Conservation (phyloP, 2,113 vertebrate genomes). For the Sorex fumeus region DNA sequence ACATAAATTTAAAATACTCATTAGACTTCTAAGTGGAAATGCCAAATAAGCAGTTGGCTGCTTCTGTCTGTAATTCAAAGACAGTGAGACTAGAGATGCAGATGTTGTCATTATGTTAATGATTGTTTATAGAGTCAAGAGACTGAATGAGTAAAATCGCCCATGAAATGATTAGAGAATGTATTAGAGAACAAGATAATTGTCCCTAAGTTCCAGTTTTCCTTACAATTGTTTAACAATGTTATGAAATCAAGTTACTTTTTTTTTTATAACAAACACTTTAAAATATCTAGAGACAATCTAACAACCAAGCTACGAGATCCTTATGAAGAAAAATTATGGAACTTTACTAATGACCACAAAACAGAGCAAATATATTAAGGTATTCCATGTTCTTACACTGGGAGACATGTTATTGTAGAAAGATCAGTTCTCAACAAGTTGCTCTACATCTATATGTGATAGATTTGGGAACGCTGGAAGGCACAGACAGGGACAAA, state of each 20-base stretch:
- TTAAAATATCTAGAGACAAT: slow-evolving; percentile 49
- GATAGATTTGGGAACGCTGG: too few relatives aligned
- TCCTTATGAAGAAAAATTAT: slow-evolving; percentile 44
- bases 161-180: not conserved
- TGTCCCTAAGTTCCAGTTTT: not conserved
- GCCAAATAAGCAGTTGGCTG: not conserved
- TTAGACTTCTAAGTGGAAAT: not conserved
- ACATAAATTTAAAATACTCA: not conserved
- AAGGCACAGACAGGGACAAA: too few relatives aligned
- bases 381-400: not conserved
- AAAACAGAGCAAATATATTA: slow-evolving; percentile 37
- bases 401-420: slow-evolving; percentile 14
- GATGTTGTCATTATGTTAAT: not conserved
- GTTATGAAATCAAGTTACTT: slow-evolving; percentile 11
- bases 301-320: not conserved
- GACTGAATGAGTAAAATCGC: not conserved
- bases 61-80: slow-evolving; percentile 17
- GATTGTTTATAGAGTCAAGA: too few relatives aligned
- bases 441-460: not conserved
- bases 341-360: slow-evolving; percentile 40
- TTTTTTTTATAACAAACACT: not conserved
- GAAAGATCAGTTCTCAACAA: slow-evolving; percentile 54
- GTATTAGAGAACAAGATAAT: not conserved
- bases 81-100: not conserved
- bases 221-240: slow-evolving; percentile 8